Evolutionary conservation across 2,888 invertebrate species (phyloP).

Genomic region (Mellilla xanthometata): DNA sequence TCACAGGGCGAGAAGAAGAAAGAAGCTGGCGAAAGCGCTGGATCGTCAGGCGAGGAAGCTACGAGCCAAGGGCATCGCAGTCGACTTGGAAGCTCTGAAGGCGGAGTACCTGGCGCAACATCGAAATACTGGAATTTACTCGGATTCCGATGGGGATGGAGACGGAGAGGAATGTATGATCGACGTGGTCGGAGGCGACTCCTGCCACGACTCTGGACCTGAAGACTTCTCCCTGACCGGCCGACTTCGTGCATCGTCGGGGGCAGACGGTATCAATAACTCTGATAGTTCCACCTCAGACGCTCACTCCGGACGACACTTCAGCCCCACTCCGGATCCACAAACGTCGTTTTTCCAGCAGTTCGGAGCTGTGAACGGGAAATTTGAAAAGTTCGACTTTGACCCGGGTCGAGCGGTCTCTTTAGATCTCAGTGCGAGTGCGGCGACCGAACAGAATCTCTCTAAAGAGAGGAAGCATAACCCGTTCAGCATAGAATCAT

Average conservation of each 20-base stretch:
- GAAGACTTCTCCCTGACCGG: constrained; percentile 85
- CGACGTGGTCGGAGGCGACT: constrained; percentile 92
- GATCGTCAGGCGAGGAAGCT: constrained; percentile 96
- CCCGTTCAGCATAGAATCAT: constrained; percentile 95
- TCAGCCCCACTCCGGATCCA: constrained; percentile 72
- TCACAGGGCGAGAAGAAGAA: constrained; percentile 91
- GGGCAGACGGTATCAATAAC: constrained; percentile 82
- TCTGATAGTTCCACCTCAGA: constrained; percentile 82
- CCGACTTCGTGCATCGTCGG: constrained; percentile 81
- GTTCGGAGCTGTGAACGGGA: constrained; percentile 60
- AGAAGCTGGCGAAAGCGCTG: constrained; percentile 95
- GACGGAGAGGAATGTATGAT: constrained; percentile 89
- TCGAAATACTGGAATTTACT: constrained; percentile 83
- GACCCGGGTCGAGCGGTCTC: constrained; percentile 76
- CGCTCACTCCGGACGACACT: constrained; percentile 69
- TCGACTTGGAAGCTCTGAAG: constrained; percentile 92
- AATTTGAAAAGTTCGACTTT: constrained; percentile 77
- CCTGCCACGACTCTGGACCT: constrained; percentile 86
- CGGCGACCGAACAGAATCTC: constrained; percentile 70
- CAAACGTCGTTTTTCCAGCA: constrained; percentile 74
- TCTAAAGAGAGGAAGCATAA: constrained; percentile 86
- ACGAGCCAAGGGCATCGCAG: constrained; percentile 94
- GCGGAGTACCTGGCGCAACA: constrained; percentile 93
- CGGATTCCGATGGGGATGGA: constrained; percentile 82
- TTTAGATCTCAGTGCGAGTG: constrained; percentile 71